Conservation (phyloP, 2,797 vertebrate genomes). For the Chloroceryle inda region DNA sequence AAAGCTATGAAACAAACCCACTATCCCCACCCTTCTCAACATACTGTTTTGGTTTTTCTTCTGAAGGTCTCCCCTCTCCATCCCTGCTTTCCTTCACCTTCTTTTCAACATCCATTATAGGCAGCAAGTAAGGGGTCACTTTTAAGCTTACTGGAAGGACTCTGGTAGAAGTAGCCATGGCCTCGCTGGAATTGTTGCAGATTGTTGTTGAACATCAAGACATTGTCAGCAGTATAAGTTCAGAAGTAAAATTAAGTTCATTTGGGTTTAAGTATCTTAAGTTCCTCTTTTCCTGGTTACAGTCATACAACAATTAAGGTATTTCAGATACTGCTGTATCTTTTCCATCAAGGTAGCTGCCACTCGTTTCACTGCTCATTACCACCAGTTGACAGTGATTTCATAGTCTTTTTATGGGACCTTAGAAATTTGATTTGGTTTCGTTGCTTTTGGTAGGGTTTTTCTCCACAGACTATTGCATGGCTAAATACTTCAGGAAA, state of each 20-base stretch:
- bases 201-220: not conserved
- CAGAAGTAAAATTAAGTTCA: not conserved
- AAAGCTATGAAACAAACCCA: not conserved
- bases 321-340: not conserved
- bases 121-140: not conserved
- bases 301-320: not conserved
- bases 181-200: not conserved
- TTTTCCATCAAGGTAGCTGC: not conserved
- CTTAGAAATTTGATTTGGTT: not conserved
- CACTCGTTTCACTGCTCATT: not conserved
- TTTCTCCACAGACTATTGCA: not conserved
- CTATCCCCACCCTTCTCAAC: not conserved
- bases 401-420: not conserved
- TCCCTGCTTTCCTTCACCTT: not conserved
- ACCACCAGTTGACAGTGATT: not conserved
- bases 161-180: not conserved
- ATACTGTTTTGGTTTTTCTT: not conserved
- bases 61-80: not conserved
- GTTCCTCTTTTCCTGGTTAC: not conserved
- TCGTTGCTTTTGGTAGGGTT: fast-evolving
- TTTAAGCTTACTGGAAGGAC: not conserved
- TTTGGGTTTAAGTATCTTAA: not conserved
- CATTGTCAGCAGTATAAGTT: not conserved
- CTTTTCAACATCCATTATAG: not conserved
- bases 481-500: not conserved